Conservation (phyloP, 2,113 vertebrate genomes). For the Dasyurus viverrinus region DNA sequence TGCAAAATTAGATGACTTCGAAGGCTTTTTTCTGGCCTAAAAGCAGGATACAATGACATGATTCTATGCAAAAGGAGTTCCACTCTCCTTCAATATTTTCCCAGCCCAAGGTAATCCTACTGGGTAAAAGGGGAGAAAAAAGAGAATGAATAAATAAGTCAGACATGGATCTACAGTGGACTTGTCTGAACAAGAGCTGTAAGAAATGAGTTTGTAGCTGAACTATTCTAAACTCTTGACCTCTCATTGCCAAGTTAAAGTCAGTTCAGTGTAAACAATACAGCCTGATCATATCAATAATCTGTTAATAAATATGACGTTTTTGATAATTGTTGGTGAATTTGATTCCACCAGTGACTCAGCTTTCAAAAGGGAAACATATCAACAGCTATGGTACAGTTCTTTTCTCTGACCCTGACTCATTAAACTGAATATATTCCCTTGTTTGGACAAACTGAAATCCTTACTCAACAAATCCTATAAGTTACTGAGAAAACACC, state of each 20-base stretch:
- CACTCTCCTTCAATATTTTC: not conserved
- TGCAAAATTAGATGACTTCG: not conserved
- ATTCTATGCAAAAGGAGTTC: not conserved
- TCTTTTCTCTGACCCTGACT: not conserved
- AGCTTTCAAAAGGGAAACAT: slow-evolving; percentile 22
- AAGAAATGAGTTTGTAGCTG: not conserved
- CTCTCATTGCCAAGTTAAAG: not conserved
- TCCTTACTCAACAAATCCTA: not conserved
- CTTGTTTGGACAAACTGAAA: too few species aligned
- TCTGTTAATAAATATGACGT: not conserved
- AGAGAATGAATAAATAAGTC: not conserved
- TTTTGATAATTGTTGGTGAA: not conserved
- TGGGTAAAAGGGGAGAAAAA: not conserved
- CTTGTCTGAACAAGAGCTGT: not conserved
- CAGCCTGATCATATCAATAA: not conserved
- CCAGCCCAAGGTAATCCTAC: not conserved
- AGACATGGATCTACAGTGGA: not conserved
- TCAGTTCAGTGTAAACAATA: not conserved
- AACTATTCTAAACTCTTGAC: not conserved
- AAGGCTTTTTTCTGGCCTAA: not conserved
- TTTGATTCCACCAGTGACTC: not conserved
- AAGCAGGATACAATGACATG: not conserved
- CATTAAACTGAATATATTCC: not conserved
- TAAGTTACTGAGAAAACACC: not conserved
- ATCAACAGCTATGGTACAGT: slow-evolving; percentile 12